These are phyloP conservation scores for Macrocentrus cingulum DNA, from an alignment of 1,140 invertebrate genomes.

Conservation along the genomic window DNA sequence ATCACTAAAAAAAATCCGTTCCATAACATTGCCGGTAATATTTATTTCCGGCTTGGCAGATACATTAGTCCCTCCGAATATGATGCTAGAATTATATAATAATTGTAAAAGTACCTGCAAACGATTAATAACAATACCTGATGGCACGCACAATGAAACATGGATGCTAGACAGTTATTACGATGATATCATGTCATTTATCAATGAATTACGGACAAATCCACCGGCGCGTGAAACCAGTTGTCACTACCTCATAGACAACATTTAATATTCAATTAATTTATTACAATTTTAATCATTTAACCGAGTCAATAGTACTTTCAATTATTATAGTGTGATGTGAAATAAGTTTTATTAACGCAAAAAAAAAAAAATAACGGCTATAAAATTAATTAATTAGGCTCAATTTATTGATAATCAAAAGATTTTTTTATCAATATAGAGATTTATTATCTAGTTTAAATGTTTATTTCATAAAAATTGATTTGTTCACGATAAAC, in stretches of 20 bases:
- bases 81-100: conserved; percentile 80
- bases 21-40: conserved; percentile 69
- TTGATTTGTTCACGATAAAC: conserved; percentile 2
- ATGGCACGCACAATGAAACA: conserved; percentile 86
- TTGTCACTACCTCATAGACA: conserved; percentile 46
- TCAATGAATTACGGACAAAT: conserved; percentile 56
- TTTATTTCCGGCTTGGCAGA: conserved; percentile 83
- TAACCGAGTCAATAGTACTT: conserved; percentile 29
- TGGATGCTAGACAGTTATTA: conserved; percentile 73
- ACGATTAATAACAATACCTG: conserved; percentile 70
- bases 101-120: conserved; percentile 71
- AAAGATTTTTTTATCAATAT: too few species aligned
- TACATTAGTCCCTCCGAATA: conserved; percentile 78
- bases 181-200: conserved; percentile 61
- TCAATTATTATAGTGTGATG: too few species aligned
- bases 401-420: too few species aligned
- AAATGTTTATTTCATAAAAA: conserved; percentile 6
- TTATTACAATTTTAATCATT: conserved; percentile 19
- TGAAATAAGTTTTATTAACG: too few species aligned
- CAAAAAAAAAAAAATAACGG: too few species aligned
- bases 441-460: too few species aligned
- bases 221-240: conserved; percentile 36
- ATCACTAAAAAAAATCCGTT: conserved; percentile 70
- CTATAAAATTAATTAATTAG: too few species aligned
- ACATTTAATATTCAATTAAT: conserved; percentile 37